Conservation (phyloP, 2,113 vertebrate genomes). For the Aythya baeri region DNA sequence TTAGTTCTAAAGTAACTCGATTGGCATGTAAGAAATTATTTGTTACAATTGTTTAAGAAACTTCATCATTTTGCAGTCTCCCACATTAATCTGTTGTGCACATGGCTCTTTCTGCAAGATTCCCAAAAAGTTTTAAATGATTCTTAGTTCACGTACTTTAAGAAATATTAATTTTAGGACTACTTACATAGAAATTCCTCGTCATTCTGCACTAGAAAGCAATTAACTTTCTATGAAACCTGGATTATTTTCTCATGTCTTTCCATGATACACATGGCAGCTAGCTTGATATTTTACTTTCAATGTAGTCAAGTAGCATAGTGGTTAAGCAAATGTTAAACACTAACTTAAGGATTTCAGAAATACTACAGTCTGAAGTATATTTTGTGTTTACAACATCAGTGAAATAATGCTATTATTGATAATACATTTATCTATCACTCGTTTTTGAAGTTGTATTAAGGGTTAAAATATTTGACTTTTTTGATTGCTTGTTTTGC, state of each 20-base stretch:
- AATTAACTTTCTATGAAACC: neutral
- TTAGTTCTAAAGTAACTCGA: neutral
- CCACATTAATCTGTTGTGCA: neutral
- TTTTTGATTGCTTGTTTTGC: neutral
- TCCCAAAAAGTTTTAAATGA: neutral
- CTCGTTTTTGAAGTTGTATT: neutral
- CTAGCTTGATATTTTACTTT: neutral
- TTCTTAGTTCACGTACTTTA: neutral
- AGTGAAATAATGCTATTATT: neutral
- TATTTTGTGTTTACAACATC: neutral
- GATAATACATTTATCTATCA: neutral
- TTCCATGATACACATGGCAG: neutral
- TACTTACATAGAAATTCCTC: neutral
- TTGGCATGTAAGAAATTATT: conserved; percentile 23
- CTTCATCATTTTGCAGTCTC: conserved; percentile 26
- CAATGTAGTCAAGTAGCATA: neutral
- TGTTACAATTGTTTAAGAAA: conserved; percentile 37
- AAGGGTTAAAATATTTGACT: neutral
- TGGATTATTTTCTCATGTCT: neutral
- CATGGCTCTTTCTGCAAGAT: neutral
- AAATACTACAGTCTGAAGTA: neutral
- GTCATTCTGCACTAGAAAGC: neutral
- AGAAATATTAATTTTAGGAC: neutral
- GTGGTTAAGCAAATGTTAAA: neutral
- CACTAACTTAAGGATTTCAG: neutral